Base-by-base conservation (phyloP, 2,113 vertebrate genomes). In the Varanus salvator region DNA sequence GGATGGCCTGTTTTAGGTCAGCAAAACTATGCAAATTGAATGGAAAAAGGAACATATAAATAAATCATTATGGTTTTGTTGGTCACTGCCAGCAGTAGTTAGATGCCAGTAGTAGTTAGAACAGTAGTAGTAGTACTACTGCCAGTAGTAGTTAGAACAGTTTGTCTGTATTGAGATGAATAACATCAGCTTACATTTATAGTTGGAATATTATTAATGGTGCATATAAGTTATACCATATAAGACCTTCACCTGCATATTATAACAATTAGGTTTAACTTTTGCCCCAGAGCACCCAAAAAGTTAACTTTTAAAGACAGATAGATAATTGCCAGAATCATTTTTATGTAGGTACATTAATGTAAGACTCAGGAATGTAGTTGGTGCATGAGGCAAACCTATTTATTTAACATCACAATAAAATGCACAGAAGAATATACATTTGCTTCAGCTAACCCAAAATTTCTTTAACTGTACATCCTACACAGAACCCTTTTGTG, bases 281-380 rank as follows among this genome's bases (percentile, higher is more conserved):
- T 94, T 92, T 95, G 29, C 4, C 44, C 44, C 29, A 68, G 17
- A 80, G 5, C 94, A 94, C 91, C 93, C 88, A 88, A 86, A 69
- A 94, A 84, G 29, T 50, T 80, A 57, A 8, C 17, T 64, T 66
- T 85, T 38, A 91, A 91, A 85, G 8, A 0, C 0, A 89, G 89
- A 64, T 90, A 88, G 85, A 87, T 89, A 92, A 69, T 87, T 0
- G 11, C 87, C 88, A 92, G 21, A 88, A 80, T n/a, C 31, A 52
- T 64, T 80, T 69, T 25, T 87, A 29, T 87, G 19, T 48, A n/a
- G 60, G 80, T 29, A 25, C 34, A 23, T 75, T 60, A 60, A 75
- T 19, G 3, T 60, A 38, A 57, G 44, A 25, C 50, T 44, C 60
- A 52, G 44, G 86, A 76, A 68, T 29, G n/a, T 68, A 34, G 5